These are phyloP conservation scores for Oligia strigilis DNA, from an alignment of 2,888 invertebrate species.

Conservation along the genomic window DNA sequence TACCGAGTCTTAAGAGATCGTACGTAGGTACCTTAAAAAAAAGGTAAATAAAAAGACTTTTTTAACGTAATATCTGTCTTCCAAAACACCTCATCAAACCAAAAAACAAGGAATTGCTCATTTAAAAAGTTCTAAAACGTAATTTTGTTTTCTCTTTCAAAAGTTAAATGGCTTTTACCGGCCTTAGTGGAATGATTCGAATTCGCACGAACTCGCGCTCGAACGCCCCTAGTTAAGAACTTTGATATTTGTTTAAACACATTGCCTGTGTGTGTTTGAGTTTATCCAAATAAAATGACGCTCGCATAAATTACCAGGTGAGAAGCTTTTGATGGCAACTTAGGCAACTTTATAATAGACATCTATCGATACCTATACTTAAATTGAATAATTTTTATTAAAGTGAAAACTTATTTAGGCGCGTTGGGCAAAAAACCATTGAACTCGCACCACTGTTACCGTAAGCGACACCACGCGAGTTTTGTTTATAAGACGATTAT, in stretches of 20 bases:
- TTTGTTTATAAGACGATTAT: no score
- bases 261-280: slow-evolving; percentile 44
- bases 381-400: not conserved
- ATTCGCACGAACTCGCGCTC: slow-evolving; percentile 29
- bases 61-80: slow-evolving; percentile 21
- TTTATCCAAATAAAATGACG: slow-evolving; percentile 48
- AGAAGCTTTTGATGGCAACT: slow-evolving; percentile 7
- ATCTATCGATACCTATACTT: not conserved
- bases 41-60: slow-evolving; percentile 15
- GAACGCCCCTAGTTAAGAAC: slow-evolving; percentile 49
- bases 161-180: slow-evolving; percentile 64
- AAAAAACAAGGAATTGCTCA: slow-evolving; percentile 42
- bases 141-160: slow-evolving; percentile 58
- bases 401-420: no score
- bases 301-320: slow-evolving; percentile 31
- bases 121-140: slow-evolving; percentile 55
- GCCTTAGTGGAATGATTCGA: slow-evolving; percentile 53
- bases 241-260: slow-evolving; percentile 53
- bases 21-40: not conserved
- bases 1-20: not conserved
- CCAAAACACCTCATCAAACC: slow-evolving; percentile 36
- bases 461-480: no score
- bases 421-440: no score
- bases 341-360: not conserved
- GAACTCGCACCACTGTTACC: no score